Evolutionary conservation across 2,797 vertebrate species (phyloP), one percentile per base, ranked within the genome.

Genomic region (Psittacula echo): DNA sequence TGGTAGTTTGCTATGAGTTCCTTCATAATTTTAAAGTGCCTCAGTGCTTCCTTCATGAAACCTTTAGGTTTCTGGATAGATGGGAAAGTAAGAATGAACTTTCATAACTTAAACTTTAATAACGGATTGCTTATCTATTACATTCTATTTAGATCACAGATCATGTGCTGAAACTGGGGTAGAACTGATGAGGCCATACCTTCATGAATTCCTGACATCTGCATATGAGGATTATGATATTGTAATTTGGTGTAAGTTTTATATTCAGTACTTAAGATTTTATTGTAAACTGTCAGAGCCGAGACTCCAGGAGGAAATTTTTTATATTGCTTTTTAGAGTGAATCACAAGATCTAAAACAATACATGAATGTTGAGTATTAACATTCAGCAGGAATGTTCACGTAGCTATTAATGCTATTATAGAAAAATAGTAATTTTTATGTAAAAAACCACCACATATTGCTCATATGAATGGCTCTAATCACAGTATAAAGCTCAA

Each of bases 141-240:
- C 39, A 89, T 93, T 94, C 80, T 96, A 85, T 96, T 95, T 93
- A 99, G 99, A 99, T 97, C 99, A 99, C 96, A 99, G 99, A 96
- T 99, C 99, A 2, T 99, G 99, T 98, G 99, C 99, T 94, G 99
- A 99, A 97, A 99, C 99, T 11, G 99, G 99, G 23, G 98, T 99
- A 92, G 99, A 99, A 96, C 98, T 99, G 94, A 99, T 99, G 99
- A 98, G 99, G 92, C 99, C 99, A 7, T 99, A 99, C 96, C 98
- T 99, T 68, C 99, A 99, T 29, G 99, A 99, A 97, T 99, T 99
- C 95, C 98, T 99, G 78, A 99, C 99, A 67, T 99, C 99, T 86
- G 99, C 99, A 2, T 99, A 99, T 80, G 99, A 99, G 95, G 99
- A 99, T 97, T 99, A 99, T 89, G 99, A 99, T 97, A 99, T 99